A percentile compares a stretch with the other conserved stretches of the same genome.
Evolutionary conservation across 2,113 vertebrate species (phyloP).

Genomic region (Fregetta grallaria): DNA sequence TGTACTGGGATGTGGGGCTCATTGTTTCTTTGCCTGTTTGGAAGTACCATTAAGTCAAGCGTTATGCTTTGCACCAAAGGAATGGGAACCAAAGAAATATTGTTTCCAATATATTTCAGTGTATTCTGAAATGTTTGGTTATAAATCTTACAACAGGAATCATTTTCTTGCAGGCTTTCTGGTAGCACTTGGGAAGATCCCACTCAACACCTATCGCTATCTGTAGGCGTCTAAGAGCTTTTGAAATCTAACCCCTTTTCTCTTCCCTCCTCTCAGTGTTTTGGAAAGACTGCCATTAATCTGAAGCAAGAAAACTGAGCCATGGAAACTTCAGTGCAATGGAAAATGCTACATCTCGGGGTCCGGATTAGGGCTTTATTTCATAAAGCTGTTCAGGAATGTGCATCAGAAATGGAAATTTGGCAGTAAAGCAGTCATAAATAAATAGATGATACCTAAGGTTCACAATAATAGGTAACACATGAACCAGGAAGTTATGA

Average conservation of each 20-base stretch:
- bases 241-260: constrained; percentile 11
- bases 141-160: background rate
- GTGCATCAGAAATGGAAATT: background rate
- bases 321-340: background rate
- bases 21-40: background rate
- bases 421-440: background rate
- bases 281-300: background rate
- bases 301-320: background rate
- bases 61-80: background rate
- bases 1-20: background rate
- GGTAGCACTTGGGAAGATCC: background rate
- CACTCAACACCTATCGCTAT: background rate
- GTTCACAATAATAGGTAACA: background rate
- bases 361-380: background rate
- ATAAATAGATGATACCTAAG: background rate
- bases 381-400: background rate
- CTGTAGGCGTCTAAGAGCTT: background rate
- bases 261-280: constrained; percentile 1
- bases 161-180: background rate
- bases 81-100: background rate
- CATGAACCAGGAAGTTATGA: background rate
- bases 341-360: background rate
- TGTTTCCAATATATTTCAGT: background rate
- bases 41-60: background rate
- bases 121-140: background rate